phyloP scores from a whole-genome alignment of 2,113 vertebrate genomes.

The Bubo bubo region DNA sequence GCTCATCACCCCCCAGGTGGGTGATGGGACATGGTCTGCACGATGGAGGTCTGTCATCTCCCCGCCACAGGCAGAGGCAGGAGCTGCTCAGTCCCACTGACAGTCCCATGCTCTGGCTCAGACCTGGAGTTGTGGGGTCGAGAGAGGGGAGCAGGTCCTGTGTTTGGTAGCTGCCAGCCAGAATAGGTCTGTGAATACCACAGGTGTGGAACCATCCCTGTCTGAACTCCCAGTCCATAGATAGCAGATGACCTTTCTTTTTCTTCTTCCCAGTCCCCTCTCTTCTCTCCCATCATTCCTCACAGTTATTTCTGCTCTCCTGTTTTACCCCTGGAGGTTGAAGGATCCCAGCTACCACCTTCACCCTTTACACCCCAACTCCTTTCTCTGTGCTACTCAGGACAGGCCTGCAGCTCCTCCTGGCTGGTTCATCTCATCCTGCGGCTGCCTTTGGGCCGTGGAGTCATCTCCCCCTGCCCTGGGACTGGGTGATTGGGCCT shows the following conservation, averaged over 20 bases:
- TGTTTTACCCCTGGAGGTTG: neutral
- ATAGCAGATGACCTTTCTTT: neutral
- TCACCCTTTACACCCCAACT: neutral
- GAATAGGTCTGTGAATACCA: neutral
- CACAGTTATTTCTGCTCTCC: neutral
- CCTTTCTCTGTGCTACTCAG: neutral
- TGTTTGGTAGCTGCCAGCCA: neutral
- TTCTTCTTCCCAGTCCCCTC: neutral
- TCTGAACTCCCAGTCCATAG: neutral
- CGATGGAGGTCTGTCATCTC: rapidly evolving
- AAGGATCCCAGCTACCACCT: neutral
- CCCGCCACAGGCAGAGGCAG: neutral
- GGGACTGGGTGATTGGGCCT: neutral
- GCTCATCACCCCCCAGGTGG: neutral
- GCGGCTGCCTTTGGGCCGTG: neutral
- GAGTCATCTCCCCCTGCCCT: neutral
- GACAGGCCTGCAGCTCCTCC: neutral
- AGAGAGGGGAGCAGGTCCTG: neutral
- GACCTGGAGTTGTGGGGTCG: neutral
- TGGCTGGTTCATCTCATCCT: neutral
- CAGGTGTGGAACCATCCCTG: neutral
- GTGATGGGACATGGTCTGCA: neutral
- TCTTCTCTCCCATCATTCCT: neutral
- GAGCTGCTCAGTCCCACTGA: neutral
- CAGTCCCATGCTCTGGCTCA: neutral